A percentile compares a stretch with the other conserved stretches of the same genome.
Conservation (phyloP, 1,140 invertebrate species). For the Drosophila funebris region DNA sequence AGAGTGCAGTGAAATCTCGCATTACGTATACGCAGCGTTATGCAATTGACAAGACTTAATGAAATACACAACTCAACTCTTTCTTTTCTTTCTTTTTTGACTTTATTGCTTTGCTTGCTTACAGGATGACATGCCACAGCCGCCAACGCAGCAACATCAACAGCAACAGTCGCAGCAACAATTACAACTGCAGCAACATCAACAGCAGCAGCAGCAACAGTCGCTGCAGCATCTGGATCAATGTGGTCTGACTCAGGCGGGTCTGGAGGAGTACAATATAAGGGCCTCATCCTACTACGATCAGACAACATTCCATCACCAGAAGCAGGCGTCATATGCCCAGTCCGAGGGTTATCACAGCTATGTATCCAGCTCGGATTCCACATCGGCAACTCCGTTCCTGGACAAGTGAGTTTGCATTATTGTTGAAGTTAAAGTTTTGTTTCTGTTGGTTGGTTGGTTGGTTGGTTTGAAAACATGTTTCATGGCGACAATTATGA, state of each 20-base stretch:
- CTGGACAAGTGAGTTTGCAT: conserved; percentile 86
- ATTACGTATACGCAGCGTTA: conserved; percentile 50
- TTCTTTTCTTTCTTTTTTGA: conserved; percentile 30
- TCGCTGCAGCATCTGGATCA: conserved; percentile 61
- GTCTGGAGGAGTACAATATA: conserved; percentile 88
- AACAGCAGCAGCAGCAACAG: conserved; percentile 30
- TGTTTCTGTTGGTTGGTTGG: conserved; percentile 9
- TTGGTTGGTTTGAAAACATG: conserved; percentile 55
- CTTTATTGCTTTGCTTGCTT: background rate
- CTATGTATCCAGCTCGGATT: conserved; percentile 92
- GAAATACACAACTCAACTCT: conserved; percentile 14
- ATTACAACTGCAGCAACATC: conserved; percentile 9
- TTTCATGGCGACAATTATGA: conserved; percentile 73
- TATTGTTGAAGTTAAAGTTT: background rate
- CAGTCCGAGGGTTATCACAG: conserved; percentile 93
- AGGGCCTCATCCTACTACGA: conserved; percentile 84
- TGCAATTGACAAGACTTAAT: conserved; percentile 31
- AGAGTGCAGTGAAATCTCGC: conserved; percentile 25
- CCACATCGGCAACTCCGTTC: conserved; percentile 90
- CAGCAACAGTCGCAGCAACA: conserved; percentile 35
- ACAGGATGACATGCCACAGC: conserved; percentile 64
- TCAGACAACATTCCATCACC: conserved; percentile 86
- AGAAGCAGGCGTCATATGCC: conserved; percentile 91
- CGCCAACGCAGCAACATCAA: conserved; percentile 38
- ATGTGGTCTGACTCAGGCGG: conserved; percentile 86